Base-by-base conservation (phyloP, 2,888 invertebrate species). In the Auanema sp. region DNA sequence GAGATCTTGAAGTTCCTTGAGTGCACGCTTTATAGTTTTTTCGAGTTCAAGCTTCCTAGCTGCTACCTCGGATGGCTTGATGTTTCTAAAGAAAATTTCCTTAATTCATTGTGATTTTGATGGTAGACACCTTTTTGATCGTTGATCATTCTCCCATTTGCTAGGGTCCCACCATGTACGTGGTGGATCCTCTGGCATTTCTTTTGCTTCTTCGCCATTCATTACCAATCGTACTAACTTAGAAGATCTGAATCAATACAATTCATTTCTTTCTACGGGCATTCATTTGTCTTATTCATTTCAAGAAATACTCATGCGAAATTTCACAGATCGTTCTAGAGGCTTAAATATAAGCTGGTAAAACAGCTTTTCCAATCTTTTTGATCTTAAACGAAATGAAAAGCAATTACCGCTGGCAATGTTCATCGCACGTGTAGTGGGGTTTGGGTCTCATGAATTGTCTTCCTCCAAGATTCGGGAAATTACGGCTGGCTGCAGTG, bases 381-480 rank as follows among this genome's bases (percentile, higher is more conserved):
- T 33, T 33, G 33, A 33, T 33, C 33, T 33, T 33, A 33, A 33
- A 33, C 33, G 33, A 33, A 33, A 33, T 33, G 33, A 33, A 33
- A 33, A 33, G 33, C 33, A 33, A 33, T 33, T 33, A 33, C 62
- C 62, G 49, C 42, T 62, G 56, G 51, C 64, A 64, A 24, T 55
- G 59, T n/a, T 64, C 60, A 47, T 63, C 63, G 53, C 63, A 58
- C 18, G 18, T 16, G 24, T 58, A 58, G 44, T 63, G 47, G 40
- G 58, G 41, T 47, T 58, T 58, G 12, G 58, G 53, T 42, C 53
- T 49, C 41, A 51, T 52, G 53, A 58, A 63, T 18, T 21, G 23
- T 16, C 49, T 51, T 44, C 68, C 72, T 1, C 69, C 56, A 40
- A 76, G 49, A 60, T 76, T 71, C 12, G 74, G 74, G 57, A 76